Evolutionary conservation across 1,140 invertebrate species (phyloP).

Genomic region (Camponotus vicinus): DNA sequence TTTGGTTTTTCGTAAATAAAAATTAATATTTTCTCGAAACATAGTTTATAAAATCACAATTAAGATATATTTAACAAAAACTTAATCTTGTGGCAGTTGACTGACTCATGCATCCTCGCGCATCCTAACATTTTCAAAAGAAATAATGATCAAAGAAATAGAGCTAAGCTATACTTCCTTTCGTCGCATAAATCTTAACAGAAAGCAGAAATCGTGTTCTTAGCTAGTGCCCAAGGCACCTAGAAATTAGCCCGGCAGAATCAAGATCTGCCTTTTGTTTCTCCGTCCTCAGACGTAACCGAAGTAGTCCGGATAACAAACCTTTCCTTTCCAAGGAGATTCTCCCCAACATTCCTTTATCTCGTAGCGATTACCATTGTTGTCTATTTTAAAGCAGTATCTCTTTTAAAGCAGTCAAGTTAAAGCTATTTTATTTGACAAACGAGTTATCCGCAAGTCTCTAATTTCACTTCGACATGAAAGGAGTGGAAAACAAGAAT

Average conservation of each 20-base stretch:
- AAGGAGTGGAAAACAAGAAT: constrained; percentile 20
- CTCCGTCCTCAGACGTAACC: constrained; percentile 19
- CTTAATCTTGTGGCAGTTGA: not conserved
- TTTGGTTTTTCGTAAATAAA: not conserved
- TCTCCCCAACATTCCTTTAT: constrained; percentile 44
- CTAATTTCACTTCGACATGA: constrained; percentile 35
- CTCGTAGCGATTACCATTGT: constrained; percentile 28
- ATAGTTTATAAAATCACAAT: not conserved
- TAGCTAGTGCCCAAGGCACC: constrained; percentile 41
- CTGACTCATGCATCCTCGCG: not conserved
- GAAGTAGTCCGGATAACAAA: constrained; percentile 43
- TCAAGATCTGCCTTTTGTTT: constrained; percentile 51
- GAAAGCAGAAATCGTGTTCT: constrained; percentile 40
- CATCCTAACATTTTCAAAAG: not conserved
- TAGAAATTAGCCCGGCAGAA: constrained; percentile 47
- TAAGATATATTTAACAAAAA: not conserved
- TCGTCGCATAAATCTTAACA: constrained; percentile 19
- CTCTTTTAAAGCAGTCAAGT: constrained; percentile 32
- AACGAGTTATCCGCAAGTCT: constrained; percentile 15
- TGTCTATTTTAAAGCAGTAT: constrained; percentile 45
- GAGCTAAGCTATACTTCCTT: constrained; percentile 9
- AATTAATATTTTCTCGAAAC: not conserved
- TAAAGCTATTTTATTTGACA: constrained; percentile 16
- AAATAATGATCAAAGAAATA: constrained; percentile 35
- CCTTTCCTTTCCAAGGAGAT: constrained; percentile 41